Evolutionary conservation across 2,888 invertebrate species (phyloP).

Genomic region (Leuctra nigra): DNA sequence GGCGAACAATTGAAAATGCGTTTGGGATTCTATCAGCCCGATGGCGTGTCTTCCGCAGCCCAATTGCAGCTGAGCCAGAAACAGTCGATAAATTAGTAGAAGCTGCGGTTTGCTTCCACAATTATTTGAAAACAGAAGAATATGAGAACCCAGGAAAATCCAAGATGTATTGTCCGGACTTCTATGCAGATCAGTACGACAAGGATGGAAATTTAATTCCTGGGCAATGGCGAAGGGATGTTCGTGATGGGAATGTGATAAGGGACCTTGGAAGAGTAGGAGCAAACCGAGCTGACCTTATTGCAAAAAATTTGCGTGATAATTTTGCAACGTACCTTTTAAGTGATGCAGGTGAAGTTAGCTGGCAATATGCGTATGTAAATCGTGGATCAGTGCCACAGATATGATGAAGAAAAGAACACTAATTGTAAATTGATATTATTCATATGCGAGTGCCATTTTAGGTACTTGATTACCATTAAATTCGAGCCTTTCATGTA

Average conservation of each 20-base stretch:
- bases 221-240: constrained; percentile 8
- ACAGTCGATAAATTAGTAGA: constrained; percentile 14
- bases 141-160: neutral
- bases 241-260: neutral
- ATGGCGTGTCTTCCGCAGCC: constrained; percentile 26
- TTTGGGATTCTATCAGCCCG: constrained; percentile 30
- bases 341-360: neutral
- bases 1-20: constrained; percentile 26
- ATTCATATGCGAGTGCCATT: too few species aligned
- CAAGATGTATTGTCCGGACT: constrained; percentile 13
- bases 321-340: constrained; percentile 11
- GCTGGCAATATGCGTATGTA: constrained; percentile 19
- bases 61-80: constrained; percentile 18
- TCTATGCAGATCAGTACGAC: constrained; percentile 11
- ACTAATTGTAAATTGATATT: too few species aligned
- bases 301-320: constrained; percentile 3
- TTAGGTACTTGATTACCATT: too few species aligned
- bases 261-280: neutral
- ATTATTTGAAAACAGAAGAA: constrained; percentile 17
- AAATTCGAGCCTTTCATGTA: too few species aligned
- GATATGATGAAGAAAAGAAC: too few species aligned
- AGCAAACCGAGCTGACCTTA: constrained; percentile 11
- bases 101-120: constrained; percentile 19
- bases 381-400: constrained; percentile 1
- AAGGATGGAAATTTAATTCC: neutral